phyloP scores from a whole-genome alignment of 1,140 invertebrate genomes.

The Bombus breviceps region DNA sequence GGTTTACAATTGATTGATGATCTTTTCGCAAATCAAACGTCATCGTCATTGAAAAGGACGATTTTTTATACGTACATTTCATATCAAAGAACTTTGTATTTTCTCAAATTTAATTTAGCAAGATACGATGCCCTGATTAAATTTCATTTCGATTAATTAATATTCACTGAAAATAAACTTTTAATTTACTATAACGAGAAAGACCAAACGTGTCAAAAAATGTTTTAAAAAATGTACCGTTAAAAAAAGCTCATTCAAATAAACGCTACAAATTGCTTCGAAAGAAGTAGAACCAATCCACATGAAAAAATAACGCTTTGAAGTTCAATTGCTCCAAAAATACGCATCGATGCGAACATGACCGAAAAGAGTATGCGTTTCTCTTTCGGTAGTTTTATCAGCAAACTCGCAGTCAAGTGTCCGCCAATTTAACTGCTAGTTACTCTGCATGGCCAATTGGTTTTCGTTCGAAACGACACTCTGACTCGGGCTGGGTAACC shows the following conservation, averaged over 20 bases:
- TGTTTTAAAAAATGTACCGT: no score
- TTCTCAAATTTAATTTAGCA: background rate
- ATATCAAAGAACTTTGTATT: background rate
- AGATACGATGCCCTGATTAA: no score
- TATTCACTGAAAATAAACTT: background rate
- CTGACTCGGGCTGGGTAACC: background rate
- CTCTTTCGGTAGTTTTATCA: no score
- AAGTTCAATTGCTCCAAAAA: no score
- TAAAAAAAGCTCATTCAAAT: no score
- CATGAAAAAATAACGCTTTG: no score
- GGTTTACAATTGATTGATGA: constrained; percentile 21
- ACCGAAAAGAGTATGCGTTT: no score
- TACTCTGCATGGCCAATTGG: constrained; percentile 39
- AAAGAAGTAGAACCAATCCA: background rate
- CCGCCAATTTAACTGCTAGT: constrained; percentile 57
- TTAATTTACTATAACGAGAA: background rate
- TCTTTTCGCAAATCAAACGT: background rate
- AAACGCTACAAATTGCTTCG: background rate
- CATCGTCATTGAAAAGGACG: background rate
- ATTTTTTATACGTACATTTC: background rate
- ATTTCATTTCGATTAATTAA: background rate
- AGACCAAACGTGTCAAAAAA: background rate
- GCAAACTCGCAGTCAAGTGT: constrained; percentile 24
- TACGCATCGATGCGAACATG: no score
- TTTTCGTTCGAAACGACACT: constrained; percentile 33